These are phyloP conservation scores for Nematopogon swammerdamellus DNA, from an alignment of 2,888 invertebrate species.

Conservation along the genomic window DNA sequence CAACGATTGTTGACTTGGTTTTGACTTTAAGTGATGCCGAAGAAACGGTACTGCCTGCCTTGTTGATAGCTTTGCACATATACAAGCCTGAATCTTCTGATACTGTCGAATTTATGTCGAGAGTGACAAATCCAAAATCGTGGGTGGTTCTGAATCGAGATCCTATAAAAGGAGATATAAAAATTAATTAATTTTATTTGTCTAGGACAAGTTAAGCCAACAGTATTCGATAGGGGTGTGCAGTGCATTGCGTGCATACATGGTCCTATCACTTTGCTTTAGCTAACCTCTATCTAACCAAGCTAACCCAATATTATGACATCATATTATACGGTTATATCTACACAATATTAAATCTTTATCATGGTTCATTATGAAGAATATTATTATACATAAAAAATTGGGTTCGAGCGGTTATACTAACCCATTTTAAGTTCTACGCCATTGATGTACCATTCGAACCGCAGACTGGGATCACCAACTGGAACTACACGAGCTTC, in stretches of 20 bases:
- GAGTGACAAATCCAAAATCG: conserved; percentile 91
- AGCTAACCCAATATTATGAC: too few relatives aligned
- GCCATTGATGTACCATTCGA: conserved; percentile 96
- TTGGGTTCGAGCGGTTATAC: too few relatives aligned
- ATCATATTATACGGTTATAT: too few relatives aligned
- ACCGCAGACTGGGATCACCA: conserved; percentile 87
- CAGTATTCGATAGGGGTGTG: too few relatives aligned
- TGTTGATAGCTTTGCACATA: conserved; percentile 92
- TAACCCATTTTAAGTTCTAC: conserved; percentile 87
- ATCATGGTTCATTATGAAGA: too few relatives aligned
- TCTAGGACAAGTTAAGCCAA: too few relatives aligned
- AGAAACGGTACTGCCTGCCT: conserved; percentile 91
- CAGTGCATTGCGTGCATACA: too few relatives aligned
- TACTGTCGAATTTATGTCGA: conserved; percentile 86
- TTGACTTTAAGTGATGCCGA: conserved; percentile 88
- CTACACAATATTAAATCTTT: too few relatives aligned
- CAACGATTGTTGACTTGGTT: conserved; percentile 74
- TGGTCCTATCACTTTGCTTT: too few relatives aligned
- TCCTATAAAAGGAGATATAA: conserved; percentile 40
- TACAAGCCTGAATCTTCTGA: conserved; percentile 90
- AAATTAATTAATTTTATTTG: conserved; percentile 2
- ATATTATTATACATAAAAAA: too few relatives aligned
- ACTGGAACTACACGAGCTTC: conserved; percentile 91
- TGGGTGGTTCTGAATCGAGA: conserved; percentile 89
- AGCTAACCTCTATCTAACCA: too few relatives aligned